Conservation (phyloP, 1,140 invertebrate genomes). For the Lucilia sericata region DNA sequence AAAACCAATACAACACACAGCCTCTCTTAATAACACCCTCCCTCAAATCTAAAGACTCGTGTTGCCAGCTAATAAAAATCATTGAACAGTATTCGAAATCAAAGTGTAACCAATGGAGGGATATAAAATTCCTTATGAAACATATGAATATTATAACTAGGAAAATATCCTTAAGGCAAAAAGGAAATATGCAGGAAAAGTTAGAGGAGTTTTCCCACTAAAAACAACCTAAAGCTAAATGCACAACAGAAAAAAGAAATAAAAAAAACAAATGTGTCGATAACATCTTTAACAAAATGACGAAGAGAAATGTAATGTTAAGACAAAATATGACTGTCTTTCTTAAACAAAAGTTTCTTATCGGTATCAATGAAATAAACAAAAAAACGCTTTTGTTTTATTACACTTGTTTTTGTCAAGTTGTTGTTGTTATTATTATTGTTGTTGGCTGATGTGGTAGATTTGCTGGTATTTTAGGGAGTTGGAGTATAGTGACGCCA, state of each 20-base stretch:
- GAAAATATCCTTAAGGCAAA: not conserved
- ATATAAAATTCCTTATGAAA: not conserved
- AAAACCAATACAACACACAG: not conserved
- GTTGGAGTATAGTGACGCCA: not conserved
- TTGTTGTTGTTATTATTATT: constrained; percentile 38
- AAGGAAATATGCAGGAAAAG: not conserved
- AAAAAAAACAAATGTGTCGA: constrained; percentile 31
- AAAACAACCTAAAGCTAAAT: not conserved
- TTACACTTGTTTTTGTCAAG: constrained; percentile 47
- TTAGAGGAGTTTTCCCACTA: not conserved
- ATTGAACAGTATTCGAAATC: constrained; percentile 31
- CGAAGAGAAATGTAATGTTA: constrained; percentile 11
- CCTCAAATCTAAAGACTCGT: not conserved
- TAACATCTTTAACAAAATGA: constrained; percentile 25
- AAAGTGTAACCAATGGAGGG: constrained; percentile 24
- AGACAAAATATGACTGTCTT: not conserved
- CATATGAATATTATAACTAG: not conserved
- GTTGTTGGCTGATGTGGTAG: constrained; percentile 24
- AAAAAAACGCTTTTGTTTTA: constrained; percentile 56
- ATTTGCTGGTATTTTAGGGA: constrained; percentile 19
- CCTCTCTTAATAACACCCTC: not conserved
- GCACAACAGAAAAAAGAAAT: not conserved
- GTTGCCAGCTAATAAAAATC: constrained; percentile 43
- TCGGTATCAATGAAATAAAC: constrained; percentile 50
- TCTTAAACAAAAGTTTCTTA: constrained; percentile 52